Evolutionary conservation across 2,888 invertebrate species (phyloP).

Genomic region (Belgica antarctica): DNA sequence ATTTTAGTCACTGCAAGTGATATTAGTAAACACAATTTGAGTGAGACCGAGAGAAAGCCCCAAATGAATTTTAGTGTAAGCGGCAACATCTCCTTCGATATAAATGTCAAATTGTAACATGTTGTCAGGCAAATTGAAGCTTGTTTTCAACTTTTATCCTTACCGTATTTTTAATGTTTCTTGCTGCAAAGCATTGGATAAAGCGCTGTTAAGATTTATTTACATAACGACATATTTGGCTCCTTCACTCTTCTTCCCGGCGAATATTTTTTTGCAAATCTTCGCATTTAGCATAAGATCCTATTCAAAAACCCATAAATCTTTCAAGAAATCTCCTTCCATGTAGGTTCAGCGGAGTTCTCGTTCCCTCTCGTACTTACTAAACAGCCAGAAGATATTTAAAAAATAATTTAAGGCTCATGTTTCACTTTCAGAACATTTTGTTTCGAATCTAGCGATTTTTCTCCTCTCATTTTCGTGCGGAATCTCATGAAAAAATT

Average conservation of each 20-base stretch:
- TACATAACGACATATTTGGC: constrained; percentile 43
- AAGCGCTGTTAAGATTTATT: constrained; percentile 36
- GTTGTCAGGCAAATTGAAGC: constrained; percentile 16
- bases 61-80: no score
- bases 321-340: constrained; percentile 16
- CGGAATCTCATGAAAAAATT: no score
- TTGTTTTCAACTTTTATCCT: neutral
- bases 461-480: neutral
- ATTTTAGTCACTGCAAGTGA: no score
- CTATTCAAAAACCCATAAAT: constrained; percentile 43
- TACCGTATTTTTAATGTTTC: no score
- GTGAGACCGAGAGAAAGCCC: no score
- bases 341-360: neutral
- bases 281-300: constrained; percentile 38
- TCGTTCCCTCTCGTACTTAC: neutral
- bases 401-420: constrained; percentile 35
- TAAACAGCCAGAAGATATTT: constrained; percentile 39
- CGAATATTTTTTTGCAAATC: constrained; percentile 41
- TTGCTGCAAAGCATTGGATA: no score
- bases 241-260: constrained; percentile 26
- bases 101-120: neutral
- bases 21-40: no score
- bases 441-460: neutral
- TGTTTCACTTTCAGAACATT: constrained; percentile 6
- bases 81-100: neutral